Conservation (phyloP, 2,888 invertebrate species). For the Pantelozetes paolii region DNA sequence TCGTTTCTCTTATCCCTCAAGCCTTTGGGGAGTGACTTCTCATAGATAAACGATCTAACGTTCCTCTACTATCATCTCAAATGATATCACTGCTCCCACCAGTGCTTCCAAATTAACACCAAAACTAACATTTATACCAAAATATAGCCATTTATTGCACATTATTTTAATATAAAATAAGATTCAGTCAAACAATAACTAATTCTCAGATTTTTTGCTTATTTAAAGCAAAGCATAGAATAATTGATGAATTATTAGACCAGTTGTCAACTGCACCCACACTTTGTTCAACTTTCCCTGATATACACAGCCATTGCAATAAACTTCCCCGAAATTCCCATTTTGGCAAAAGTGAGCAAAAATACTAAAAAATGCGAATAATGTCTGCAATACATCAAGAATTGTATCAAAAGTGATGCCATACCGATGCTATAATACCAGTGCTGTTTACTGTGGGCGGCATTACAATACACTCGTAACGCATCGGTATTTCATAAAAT, state of each 20-base stretch:
- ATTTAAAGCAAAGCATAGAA: background rate
- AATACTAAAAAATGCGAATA: background rate
- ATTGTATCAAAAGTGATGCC: constrained; percentile 1
- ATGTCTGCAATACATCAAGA: background rate
- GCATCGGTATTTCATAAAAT: constrained; percentile 20
- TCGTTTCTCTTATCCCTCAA: constrained; percentile 38
- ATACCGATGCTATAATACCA: background rate
- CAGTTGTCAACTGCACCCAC: too few relatives aligned
- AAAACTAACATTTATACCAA: background rate
- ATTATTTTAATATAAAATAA: background rate
- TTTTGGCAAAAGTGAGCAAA: background rate
- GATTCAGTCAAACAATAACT: background rate
- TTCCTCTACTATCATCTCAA: background rate
- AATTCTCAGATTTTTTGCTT: background rate
- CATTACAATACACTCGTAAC: background rate
- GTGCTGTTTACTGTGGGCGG: constrained; percentile 14
- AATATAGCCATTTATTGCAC: constrained; percentile 7
- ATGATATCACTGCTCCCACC: background rate
- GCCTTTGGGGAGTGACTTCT: constrained; percentile 35
- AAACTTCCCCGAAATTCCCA: background rate
- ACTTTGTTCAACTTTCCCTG: background rate
- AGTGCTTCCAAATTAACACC: background rate
- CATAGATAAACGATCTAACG: constrained; percentile 17
- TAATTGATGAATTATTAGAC: too few relatives aligned
- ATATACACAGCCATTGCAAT: background rate